Evolutionary conservation across 2,888 invertebrate genomes (phyloP), one percentile per base, ranked within the genome.

Genomic region (Mayetiola destructor): DNA sequence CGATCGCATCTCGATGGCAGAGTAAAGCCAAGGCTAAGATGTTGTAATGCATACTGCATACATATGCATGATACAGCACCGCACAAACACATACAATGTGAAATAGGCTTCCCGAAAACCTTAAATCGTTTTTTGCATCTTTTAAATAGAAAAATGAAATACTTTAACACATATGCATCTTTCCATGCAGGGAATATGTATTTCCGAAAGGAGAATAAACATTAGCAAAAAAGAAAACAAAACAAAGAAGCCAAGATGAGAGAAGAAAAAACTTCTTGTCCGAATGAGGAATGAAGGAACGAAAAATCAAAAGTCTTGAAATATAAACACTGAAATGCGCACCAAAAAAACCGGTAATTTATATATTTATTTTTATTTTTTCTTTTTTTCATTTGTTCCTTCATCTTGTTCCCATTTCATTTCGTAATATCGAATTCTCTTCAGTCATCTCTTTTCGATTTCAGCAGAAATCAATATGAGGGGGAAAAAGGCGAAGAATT

Each of bases 321-420:
- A 42, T 27, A 48, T 23, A 48, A 23, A 48, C 48, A 23, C 23
- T 27, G 27, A 48, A 48, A 48, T 48, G 48, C 48, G 48, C 23
- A 48, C 48, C 27, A n/a, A 48, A n/a, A n/a, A 48, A 48, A 48
- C 48, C 48, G 48, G 48, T 48, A 48, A 48, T 48, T 8, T 27
- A n/a, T n/a, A n/a, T n/a, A n/a, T n/a, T n/a, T n/a, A n/a, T 16
- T 48, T 48, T 48, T 48, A 27, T 48, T 12, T 27, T 27, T 9
- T 48, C 40, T 40, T 20, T 40, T 40, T 40, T 40, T 40, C 23
- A 21, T 40, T 48, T 48, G 27, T 16, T 48, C 27, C 16, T 27
- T 48, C n/a, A n/a, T n/a, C n/a, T 48, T 16, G 29, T 27, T 48
- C 48, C 27, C 27, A n/a, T 48, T 48, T 27, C 1, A 6, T 5